Conservation (phyloP, 53 echinoderm and acorn worm species). For the Holothuria scabra region DNA sequence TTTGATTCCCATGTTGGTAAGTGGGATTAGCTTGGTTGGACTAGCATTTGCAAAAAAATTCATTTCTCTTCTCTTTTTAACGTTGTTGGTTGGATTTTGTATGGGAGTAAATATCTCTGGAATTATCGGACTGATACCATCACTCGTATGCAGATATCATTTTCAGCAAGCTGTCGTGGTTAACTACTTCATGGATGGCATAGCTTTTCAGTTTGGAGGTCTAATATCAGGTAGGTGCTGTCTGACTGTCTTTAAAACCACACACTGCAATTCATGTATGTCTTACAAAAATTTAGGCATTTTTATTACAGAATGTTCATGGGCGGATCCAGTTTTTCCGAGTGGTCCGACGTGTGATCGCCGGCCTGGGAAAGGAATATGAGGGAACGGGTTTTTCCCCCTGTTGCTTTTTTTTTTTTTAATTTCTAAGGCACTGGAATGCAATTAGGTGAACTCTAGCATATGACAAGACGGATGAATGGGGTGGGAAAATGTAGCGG, state of each 20-base stretch:
- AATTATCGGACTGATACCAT: neutral
- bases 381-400: no score
- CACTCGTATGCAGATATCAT: neutral
- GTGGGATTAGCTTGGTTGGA: neutral
- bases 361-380: no score
- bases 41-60: neutral
- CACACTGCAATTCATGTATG: no score
- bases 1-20: neutral
- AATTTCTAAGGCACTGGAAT: no score
- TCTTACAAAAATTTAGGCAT: no score
- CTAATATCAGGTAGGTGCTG: neutral
- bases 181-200: neutral
- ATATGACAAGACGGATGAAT: no score
- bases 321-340: no score
- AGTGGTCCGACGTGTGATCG: no score
- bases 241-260: neutral
- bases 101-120: neutral
- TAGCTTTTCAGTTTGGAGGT: neutral
- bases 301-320: no score
- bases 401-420: no score
- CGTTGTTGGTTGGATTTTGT: neutral
- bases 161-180: neutral
- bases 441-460: no score
- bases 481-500: no score
- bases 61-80: neutral